Conservation (phyloP, 1,140 invertebrate genomes). For the Hetaerina americana region DNA sequence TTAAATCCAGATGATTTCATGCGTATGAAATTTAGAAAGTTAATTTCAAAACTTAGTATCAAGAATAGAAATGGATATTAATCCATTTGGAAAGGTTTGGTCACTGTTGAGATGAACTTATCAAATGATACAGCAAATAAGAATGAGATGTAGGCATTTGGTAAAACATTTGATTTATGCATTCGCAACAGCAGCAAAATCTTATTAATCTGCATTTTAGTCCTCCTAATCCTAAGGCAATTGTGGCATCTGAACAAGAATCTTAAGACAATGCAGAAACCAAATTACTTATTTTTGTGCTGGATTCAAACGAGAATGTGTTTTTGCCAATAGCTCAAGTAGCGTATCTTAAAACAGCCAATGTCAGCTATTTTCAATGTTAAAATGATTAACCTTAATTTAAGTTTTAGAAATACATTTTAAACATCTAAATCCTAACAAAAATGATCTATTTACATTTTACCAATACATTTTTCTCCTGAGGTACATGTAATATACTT, state of each 20-base stretch:
- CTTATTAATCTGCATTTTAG: not conserved
- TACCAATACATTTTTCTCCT: not conserved
- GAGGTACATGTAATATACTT: not conserved
- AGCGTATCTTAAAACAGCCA: not conserved
- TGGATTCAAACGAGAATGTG: not conserved
- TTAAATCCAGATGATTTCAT: too few species aligned
- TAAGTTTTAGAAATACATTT: not conserved
- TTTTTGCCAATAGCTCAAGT: not conserved
- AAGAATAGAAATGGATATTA: too few species aligned
- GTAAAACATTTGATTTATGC: not conserved
- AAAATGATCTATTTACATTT: not conserved
- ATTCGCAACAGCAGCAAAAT: not conserved
- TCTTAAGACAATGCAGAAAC: not conserved
- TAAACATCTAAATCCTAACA: not conserved
- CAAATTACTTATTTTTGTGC: not conserved
- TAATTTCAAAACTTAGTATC: too few species aligned
- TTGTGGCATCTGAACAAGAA: not conserved
- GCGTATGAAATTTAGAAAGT: too few species aligned
- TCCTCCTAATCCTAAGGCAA: not conserved
- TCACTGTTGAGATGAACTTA: too few species aligned
- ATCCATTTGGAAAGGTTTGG: too few species aligned
- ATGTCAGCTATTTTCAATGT: not conserved
- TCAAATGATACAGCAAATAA: too few species aligned
- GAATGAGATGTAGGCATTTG: not conserved
- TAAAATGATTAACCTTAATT: slow-evolving; percentile 1